Base-by-base conservation (phyloP, 2,797 vertebrate genomes). In the Emydoidea blandingii region DNA sequence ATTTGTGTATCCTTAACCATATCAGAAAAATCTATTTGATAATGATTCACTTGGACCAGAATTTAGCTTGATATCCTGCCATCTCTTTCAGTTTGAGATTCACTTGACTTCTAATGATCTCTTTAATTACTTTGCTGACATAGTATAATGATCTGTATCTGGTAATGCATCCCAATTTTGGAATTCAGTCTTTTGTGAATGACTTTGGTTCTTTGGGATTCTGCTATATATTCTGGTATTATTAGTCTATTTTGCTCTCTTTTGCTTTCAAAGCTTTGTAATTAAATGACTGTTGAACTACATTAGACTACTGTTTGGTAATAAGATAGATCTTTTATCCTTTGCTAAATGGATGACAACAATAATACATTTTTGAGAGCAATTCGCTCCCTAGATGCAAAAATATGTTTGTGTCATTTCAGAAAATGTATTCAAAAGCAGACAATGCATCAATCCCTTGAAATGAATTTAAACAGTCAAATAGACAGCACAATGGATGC, bases 51-150 rank as follows among this genome's bases (percentile, higher is more conserved):
- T 82, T 56, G 8, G 80, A 83, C 44, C n/a, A 6, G 59, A 83
- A 91, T 90, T 72, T 53, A 78, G 27, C 62, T 93, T 95, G 31
- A 72, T 41, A 34, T 85, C 18, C 15, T 83, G 23, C n/a, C 86
- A 79, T 91, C 12, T 57, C 14, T 79, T 93, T 53, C 76, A 88
- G 83, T 21, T 10, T 37, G 29, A 41, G 11, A 88, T 91, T 81
- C 54, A 3, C 31, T 76, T 92, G 52, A 11, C 15, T 93, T 72
- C 54, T 93, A 87, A 85, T 79, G 81, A 79, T 92, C 92, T 85
- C 87, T 91, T 81, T 83, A 94, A 92, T 80, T 96, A 68, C 84
- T 96, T 68, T 95, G 41, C 34, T 27, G 78, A 65, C 91, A 79
- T 41, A 85, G 44, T 91, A 84, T 90, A 81, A 76, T 81, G 90